These are phyloP conservation scores for Naja naja DNA, from an alignment of 2,113 vertebrate genomes.

Conservation along the genomic window DNA sequence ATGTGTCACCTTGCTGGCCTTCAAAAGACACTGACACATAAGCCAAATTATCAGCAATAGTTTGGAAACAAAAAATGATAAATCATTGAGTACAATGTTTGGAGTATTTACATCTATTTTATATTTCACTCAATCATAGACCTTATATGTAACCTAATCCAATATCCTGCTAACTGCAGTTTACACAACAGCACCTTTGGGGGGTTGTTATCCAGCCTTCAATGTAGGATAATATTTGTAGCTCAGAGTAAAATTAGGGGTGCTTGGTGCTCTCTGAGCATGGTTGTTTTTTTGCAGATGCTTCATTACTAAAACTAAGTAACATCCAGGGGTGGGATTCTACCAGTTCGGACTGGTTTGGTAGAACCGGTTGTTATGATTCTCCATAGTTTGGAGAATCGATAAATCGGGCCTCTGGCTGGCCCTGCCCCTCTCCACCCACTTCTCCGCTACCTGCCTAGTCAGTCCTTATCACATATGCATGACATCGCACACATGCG, in stretches of 20 bases:
- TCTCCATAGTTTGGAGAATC: too few relatives aligned
- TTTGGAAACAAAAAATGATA: background rate
- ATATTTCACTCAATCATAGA: background rate
- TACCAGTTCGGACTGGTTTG: too few relatives aligned
- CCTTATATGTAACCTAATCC: background rate
- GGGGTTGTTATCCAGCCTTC: background rate
- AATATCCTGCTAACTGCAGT: background rate
- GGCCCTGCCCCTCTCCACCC: too few relatives aligned
- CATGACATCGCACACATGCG: too few relatives aligned
- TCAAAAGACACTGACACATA: background rate
- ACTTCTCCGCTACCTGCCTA: too few relatives aligned
- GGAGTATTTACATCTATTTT: background rate
- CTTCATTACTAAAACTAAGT: background rate
- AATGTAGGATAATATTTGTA: background rate
- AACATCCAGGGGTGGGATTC: too few relatives aligned
- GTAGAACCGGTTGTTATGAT: too few relatives aligned
- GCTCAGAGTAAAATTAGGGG: background rate
- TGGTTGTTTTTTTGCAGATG: background rate
- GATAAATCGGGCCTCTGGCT: too few relatives aligned
- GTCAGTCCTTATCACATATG: too few relatives aligned
- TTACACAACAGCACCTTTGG: background rate
- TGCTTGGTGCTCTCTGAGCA: background rate
- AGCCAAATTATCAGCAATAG: background rate
- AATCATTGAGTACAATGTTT: background rate
- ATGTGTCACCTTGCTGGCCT: background rate